phyloP scores from a whole-genome alignment of 1,140 invertebrate genomes.

The silkworm (Bombyx mori) region DNA sequence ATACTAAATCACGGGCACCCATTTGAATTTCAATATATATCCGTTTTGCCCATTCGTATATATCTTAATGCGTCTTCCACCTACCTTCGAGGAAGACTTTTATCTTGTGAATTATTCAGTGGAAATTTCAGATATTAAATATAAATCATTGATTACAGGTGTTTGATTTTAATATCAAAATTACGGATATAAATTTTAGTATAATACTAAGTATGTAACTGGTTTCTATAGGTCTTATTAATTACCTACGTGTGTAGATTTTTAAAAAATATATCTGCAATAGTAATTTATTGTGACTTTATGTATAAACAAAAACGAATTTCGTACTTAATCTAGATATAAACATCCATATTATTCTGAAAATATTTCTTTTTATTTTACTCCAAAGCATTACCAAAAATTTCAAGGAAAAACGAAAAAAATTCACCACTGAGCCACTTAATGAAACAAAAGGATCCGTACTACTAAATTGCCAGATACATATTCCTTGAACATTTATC shows the following conservation, averaged over 20 bases:
- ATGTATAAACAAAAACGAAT: no score
- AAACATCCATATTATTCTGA: background rate
- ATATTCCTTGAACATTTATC: constrained; percentile 60
- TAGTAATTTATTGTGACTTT: no score
- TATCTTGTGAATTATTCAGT: no score
- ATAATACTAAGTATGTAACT: no score
- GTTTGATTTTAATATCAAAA: no score
- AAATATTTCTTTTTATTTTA: constrained; percentile 11
- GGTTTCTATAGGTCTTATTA: no score
- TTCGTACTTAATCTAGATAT: no score
- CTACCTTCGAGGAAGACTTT: background rate
- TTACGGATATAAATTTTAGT: no score
- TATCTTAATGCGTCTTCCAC: constrained; percentile 16
- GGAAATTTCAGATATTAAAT: no score
- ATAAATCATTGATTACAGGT: no score
- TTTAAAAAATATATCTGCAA: no score
- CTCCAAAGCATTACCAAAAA: constrained; percentile 15
- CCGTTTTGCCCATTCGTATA: constrained; percentile 13
- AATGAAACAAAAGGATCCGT: constrained; percentile 48
- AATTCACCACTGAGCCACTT: constrained; percentile 26
- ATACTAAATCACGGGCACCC: constrained; percentile 63
- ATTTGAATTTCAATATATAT: constrained; percentile 69
- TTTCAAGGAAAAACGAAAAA: constrained; percentile 24
- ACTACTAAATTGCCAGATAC: constrained; percentile 51
- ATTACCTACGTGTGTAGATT: no score